phyloP scores from a whole-genome alignment of 1,140 invertebrate species.

The Orussus abietinus region DNA sequence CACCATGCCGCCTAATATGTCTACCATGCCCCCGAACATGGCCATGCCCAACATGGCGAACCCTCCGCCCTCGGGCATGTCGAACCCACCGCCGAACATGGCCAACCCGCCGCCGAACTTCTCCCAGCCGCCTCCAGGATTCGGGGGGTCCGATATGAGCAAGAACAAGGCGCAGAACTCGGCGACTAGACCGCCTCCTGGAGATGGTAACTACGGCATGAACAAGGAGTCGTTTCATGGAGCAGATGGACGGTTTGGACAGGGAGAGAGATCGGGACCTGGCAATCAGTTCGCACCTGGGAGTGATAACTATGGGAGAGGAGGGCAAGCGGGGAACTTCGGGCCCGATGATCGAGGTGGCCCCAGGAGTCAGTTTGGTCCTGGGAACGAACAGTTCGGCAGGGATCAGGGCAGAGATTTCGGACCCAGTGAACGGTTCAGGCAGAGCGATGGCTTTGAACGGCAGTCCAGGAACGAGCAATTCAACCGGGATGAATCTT shows the following conservation, averaged over 20 bases:
- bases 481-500: too few relatives aligned
- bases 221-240: not conserved
- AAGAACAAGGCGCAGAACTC: not conserved
- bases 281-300: slow-evolving; percentile 7
- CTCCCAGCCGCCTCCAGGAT: slow-evolving; percentile 28
- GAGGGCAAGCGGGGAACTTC: slow-evolving; percentile 9
- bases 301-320: slow-evolving; percentile 2
- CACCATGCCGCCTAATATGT: too few relatives aligned
- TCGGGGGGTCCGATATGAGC: too few relatives aligned
- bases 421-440: slow-evolving; percentile 15
- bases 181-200: not conserved
- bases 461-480: too few relatives aligned
- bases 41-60: too few relatives aligned
- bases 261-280: slow-evolving; percentile 1
- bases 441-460: too few relatives aligned
- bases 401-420: slow-evolving; percentile 13
- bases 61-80: slow-evolving; percentile 23
- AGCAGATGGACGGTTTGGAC: too few relatives aligned
- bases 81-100: slow-evolving; percentile 27
- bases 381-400: slow-evolving; percentile 1
- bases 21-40: too few relatives aligned
- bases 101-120: slow-evolving; percentile 17
- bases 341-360: slow-evolving; percentile 7
- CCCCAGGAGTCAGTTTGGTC: slow-evolving; percentile 3
- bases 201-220: too few relatives aligned